These are phyloP conservation scores for Catharus ustulatus DNA, from an alignment of 2,797 vertebrate species.

Conservation along the genomic window DNA sequence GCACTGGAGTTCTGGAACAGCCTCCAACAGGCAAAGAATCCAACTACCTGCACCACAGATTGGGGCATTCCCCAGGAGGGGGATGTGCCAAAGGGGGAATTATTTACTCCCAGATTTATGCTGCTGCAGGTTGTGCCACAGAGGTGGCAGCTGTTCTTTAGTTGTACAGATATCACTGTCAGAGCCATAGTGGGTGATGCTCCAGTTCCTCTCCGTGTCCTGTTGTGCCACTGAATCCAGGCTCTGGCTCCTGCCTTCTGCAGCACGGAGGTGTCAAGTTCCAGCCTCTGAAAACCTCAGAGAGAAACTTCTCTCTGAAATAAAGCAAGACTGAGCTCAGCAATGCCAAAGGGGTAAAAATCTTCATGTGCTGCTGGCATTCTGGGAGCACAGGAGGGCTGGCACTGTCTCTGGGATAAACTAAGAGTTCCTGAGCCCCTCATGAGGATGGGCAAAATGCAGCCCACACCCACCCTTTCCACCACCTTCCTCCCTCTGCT, in stretches of 20 bases:
- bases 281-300: neutral
- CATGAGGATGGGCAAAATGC: fast-evolving
- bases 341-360: neutral
- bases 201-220: neutral
- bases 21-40: neutral
- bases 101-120: neutral
- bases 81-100: neutral
- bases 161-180: neutral
- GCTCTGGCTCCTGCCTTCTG: neutral
- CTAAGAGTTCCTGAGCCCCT: neutral
- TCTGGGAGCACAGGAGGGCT: neutral
- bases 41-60: neutral
- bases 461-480: neutral
- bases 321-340: neutral
- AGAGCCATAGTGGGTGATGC: neutral
- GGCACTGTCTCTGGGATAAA: neutral
- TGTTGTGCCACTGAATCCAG: neutral
- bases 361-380: neutral
- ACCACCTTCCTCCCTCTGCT: neutral
- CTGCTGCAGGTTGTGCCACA: neutral
- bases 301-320: neutral
- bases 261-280: neutral
- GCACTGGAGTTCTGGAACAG: neutral
- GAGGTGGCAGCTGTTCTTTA: neutral
- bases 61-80: neutral